Evolutionary conservation across 1,140 invertebrate genomes (phyloP), one percentile per base, ranked within the genome.

Genomic region (Leucophenga varia): DNA sequence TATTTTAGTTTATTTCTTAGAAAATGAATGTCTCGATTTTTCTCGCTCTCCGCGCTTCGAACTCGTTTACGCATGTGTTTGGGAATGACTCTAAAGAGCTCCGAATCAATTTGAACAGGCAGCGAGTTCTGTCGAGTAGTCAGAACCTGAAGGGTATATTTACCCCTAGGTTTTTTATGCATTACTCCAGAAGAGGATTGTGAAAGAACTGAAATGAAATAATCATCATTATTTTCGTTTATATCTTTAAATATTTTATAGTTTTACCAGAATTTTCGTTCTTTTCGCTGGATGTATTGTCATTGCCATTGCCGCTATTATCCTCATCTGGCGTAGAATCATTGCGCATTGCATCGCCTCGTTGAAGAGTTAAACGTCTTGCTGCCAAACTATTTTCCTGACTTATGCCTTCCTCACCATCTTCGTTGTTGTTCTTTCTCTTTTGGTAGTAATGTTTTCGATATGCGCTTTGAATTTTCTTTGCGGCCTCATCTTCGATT

Each of bases 71-170:
- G 47, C 47, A 61, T 55, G 7, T 75, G 67, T 16, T 74, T 75
- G 7, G 72, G 72, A 2, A 74, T 55, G 10, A 72, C 54, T 35
- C 72, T 44, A 17, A 75, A 59, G 13, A 75, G 50, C 37, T 75
- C 61, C 12, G 61, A 69, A 37, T 75, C 72, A 30, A 75, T 75
- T 61, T 75, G 72, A 1, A 75, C 72, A 12, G 72, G 72, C 72
- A 75, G 73, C 8, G 72, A 72, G 13, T 67, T 71, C 41, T 74
- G 72, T 28, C 72, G n/a, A n/a, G n/a, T n/a, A n/a, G n/a, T n/a
- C n/a, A n/a, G n/a, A n/a, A 25, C 19, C 13, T n/a, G n/a, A n/a
- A n/a, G n/a, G n/a, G n/a, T n/a, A n/a, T n/a, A n/a, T n/a, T n/a
- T n/a, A n/a, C n/a, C n/a, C n/a, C n/a, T n/a, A n/a, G n/a, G n/a